Conservation (phyloP, 2,888 invertebrate species). For the Cyrtodaria siliqua region DNA sequence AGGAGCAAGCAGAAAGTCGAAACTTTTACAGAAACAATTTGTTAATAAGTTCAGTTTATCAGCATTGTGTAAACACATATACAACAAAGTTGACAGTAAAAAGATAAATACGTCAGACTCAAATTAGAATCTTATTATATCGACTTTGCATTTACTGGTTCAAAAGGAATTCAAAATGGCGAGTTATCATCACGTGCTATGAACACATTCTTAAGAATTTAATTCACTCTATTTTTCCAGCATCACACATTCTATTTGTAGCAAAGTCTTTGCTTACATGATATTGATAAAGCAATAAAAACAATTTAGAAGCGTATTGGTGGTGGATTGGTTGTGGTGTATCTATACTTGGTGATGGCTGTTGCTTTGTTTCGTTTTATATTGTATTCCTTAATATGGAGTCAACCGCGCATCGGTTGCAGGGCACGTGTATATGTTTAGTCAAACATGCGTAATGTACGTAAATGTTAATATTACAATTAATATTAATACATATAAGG, state of each 20-base stretch:
- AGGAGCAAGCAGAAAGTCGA: too few species aligned
- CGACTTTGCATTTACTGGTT: too few species aligned
- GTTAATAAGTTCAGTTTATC: too few species aligned
- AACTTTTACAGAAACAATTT: too few species aligned
- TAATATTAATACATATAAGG: too few species aligned
- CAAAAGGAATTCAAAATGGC: neutral
- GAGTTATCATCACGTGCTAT: conserved; percentile 7
- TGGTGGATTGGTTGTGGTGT: conserved; percentile 68
- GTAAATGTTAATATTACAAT: neutral
- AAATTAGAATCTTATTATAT: too few species aligned
- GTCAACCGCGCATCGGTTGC: conserved; percentile 30
- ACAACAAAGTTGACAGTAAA: too few species aligned
- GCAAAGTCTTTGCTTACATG: conserved; percentile 41
- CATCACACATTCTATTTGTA: conserved; percentile 41
- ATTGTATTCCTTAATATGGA: conserved; percentile 37
- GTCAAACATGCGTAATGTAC: neutral
- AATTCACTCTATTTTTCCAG: conserved; percentile 24
- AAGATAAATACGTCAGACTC: too few species aligned
- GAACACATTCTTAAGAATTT: conserved; percentile 20
- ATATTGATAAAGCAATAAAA: conserved; percentile 64
- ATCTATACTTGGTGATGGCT: conserved; percentile 23
- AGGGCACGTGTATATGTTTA: conserved; percentile 50
- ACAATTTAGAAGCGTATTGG: conserved; percentile 64
- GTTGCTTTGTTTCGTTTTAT: conserved; percentile 44
- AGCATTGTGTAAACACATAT: too few species aligned